phyloP scores from a whole-genome alignment of 1,140 invertebrate species.

The Sycobia sp. region DNA sequence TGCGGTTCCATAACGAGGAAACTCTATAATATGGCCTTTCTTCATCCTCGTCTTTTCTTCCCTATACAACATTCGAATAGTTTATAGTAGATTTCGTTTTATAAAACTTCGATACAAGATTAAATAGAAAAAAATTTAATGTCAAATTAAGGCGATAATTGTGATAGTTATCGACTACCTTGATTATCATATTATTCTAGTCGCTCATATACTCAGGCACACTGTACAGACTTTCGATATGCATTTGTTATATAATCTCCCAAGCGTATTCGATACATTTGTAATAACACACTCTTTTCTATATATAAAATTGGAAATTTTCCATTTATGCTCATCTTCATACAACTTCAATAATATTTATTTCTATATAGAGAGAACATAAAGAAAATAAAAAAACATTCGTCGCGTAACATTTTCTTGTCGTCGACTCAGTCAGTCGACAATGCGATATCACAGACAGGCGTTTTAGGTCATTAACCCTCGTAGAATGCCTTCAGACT shows the following conservation, averaged over 20 bases:
- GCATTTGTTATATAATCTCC: conserved; percentile 2
- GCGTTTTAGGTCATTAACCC: conserved; percentile 17
- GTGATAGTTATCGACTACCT: not conserved
- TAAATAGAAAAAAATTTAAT: conserved; percentile 2
- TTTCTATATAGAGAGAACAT: not conserved
- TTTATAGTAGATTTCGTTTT: not conserved
- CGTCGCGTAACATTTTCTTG: conserved; percentile 14
- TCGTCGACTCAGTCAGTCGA: conserved; percentile 25
- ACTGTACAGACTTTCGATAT: too few relatives aligned
- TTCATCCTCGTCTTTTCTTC: too few relatives aligned
- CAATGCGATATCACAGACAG: conserved; percentile 33
- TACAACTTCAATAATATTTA: not conserved
- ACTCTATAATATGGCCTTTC: too few relatives aligned
- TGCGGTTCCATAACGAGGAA: too few relatives aligned
- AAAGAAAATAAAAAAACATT: conserved; percentile 20
- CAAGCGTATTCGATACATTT: conserved; percentile 19
- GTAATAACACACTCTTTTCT: conserved; percentile 13
- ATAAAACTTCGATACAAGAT: too few relatives aligned
- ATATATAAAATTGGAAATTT: conserved; percentile 12
- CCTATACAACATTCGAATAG: too few relatives aligned
- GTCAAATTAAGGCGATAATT: not conserved
- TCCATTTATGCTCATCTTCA: not conserved
- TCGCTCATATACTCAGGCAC: not conserved
- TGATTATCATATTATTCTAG: too few relatives aligned
- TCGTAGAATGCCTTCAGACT: conserved; percentile 6